Evolutionary conservation across 2,113 vertebrate species (phyloP), one percentile per base, ranked within the genome.

Genomic region (Podocnemis expansa): DNA sequence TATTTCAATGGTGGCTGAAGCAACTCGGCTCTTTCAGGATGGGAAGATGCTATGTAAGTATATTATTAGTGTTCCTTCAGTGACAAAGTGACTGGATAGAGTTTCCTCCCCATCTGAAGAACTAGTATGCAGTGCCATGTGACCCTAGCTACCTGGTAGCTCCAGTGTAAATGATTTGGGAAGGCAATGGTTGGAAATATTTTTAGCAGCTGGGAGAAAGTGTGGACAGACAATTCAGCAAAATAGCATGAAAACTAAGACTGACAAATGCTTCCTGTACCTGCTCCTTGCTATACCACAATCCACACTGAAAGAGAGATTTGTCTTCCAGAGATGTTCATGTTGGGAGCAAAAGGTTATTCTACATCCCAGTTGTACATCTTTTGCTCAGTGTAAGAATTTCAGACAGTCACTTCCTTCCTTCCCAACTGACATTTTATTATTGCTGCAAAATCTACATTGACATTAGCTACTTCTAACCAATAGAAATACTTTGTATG

Each of bases 401-500:
- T 67, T 84, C 19, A 94, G 60, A 70, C 38, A 92, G 75, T 22
- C 80, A 47, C 34, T 89, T 85, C 90, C n/a, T 29, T 84, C 78
- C 45, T 80, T 16, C 16, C 19, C 29, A 67, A 43, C 38, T 58
- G 25, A 78, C 54, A 83, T 45, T 80, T 89, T 92, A 85, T 5
- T 56, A 58, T 3, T 51, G 27, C n/a, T 22, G 38, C 34, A 90
- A 41, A 73, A 52, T 80, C 47, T 16, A 82, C 5, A 55, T 0
- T 84, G 29, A 87, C 80, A 54, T 13, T 84, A 27, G 38, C 73
- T 76, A 4, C 34, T 8, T 91, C 29, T 79, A 75, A 55, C 43
- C 51, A 84, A 87, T 82, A 11, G 38, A 22, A 73, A 10, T 14
- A 84, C 19, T 1, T 8, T 58, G 3, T 38, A 75, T 14, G n/a